A percentile compares a stretch with the other conserved stretches of the same genome.
These are phyloP conservation scores for Platygyra sinensis DNA, from an alignment of 64 coral and sea anemone species.

Conservation along the genomic window DNA sequence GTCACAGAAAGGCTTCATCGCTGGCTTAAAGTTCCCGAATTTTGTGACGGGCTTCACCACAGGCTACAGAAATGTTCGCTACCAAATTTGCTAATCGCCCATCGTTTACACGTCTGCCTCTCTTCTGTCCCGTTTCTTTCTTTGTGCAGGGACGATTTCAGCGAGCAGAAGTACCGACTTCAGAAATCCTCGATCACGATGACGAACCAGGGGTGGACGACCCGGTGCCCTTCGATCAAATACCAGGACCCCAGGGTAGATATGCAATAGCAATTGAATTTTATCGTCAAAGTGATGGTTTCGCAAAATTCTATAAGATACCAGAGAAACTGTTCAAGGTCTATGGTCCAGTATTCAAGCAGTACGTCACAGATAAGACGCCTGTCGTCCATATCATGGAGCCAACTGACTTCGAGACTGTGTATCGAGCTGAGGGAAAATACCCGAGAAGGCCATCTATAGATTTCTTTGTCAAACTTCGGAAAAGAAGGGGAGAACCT, in stretches of 20 bases:
- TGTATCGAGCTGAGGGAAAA: slow-evolving; percentile 60
- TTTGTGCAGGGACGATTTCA: background rate
- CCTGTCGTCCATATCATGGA: slow-evolving; percentile 34
- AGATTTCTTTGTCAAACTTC: background rate
- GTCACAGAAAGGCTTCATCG: no score
- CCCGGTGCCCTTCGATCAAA: background rate
- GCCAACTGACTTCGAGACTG: slow-evolving; percentile 23
- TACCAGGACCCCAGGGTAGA: background rate
- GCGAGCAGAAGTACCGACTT: background rate
- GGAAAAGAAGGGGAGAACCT: background rate
- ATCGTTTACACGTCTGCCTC: background rate
- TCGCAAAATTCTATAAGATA: background rate
- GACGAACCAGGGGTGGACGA: no score
- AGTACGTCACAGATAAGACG: background rate
- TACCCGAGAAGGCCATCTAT: background rate
- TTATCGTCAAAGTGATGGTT: background rate
- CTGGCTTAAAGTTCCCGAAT: no score
- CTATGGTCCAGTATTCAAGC: slow-evolving; percentile 9
- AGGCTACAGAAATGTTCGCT: background rate
- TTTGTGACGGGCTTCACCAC: no score
- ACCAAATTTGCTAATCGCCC: background rate
- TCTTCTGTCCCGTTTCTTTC: background rate
- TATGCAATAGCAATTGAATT: background rate
- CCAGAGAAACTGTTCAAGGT: background rate
- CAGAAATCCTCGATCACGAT: background rate